Evolutionary conservation across 2,113 vertebrate genomes (phyloP).

Genomic region (Sprattus sprattus): DNA sequence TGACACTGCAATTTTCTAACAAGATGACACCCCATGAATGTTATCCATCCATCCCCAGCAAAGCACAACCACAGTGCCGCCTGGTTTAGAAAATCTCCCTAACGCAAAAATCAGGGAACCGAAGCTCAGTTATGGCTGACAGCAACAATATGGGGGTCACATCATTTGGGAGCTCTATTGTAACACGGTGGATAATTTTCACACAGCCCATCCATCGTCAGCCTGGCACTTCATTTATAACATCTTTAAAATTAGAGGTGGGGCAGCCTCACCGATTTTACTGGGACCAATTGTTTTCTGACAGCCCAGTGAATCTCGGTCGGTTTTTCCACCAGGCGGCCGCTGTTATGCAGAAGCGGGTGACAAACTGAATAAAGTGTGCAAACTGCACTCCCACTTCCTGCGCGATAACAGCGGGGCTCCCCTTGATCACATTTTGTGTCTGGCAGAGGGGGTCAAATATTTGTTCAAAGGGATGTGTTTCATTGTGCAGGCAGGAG

Average conservation of each 20-base stretch:
- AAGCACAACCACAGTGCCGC: not conserved
- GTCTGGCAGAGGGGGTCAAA: constrained; percentile 44
- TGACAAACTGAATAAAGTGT: constrained; percentile 51
- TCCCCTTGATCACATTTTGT: constrained; percentile 51
- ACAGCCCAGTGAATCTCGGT: constrained; percentile 61
- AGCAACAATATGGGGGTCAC: constrained; percentile 55
- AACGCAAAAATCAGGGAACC: constrained; percentile 24
- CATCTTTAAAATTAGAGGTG: constrained; percentile 68
- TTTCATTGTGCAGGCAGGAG: constrained; percentile 39
- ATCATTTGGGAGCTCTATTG: constrained; percentile 62
- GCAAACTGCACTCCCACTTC: constrained; percentile 19
- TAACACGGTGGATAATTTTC: constrained; percentile 50
- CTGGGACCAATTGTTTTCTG: constrained; percentile 65
- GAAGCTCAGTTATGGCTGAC: constrained; percentile 59
- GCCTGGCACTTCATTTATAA: constrained; percentile 64
- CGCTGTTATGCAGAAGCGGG: constrained; percentile 17
- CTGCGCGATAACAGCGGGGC: constrained; percentile 56
- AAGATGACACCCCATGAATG: constrained; percentile 33
- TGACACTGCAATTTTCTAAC: constrained; percentile 58
- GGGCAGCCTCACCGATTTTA: constrained; percentile 51
- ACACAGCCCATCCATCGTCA: constrained; percentile 61
- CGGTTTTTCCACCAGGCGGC: not conserved
- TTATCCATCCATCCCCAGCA: not conserved
- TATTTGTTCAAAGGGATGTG: constrained; percentile 57
- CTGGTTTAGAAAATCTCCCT: not conserved